Conservation (phyloP, 2,113 vertebrate genomes). For the Campylorhamphus procurvoides region DNA sequence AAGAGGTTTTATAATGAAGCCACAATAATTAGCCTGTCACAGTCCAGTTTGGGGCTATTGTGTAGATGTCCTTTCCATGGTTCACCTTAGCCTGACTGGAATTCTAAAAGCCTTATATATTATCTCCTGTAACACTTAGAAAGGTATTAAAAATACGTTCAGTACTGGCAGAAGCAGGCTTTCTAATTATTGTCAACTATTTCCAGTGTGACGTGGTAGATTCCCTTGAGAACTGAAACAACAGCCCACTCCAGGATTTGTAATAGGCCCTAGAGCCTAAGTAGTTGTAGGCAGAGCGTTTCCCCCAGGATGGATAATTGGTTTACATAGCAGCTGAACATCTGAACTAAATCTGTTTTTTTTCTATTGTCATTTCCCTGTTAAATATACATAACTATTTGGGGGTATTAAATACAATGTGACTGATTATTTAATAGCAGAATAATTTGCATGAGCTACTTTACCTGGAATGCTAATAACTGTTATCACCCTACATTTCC, state of each 20-base stretch:
- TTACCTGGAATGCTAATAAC: constrained; percentile 76
- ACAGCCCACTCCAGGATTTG: constrained; percentile 82
- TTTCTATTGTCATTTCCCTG: constrained; percentile 74
- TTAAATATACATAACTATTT: constrained; percentile 80
- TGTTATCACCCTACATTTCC: constrained; percentile 63
- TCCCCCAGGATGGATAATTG: constrained; percentile 85
- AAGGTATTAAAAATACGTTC: constrained; percentile 85
- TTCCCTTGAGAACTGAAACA: constrained; percentile 83
- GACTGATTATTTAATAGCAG: constrained; percentile 71
- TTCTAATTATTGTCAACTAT: constrained; percentile 87
- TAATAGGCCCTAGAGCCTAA: constrained; percentile 86
- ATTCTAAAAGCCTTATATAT: constrained; percentile 87
- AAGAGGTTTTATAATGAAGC: constrained; percentile 95
- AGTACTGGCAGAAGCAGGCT: constrained; percentile 81
- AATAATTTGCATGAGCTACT: constrained; percentile 72
- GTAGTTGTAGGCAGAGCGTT: constrained; percentile 82
- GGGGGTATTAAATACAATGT: constrained; percentile 72
- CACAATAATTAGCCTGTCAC: constrained; percentile 97
- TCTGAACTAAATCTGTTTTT: constrained; percentile 79
- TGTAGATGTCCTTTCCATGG: constrained; percentile 88
- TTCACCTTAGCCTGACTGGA: constrained; percentile 88
- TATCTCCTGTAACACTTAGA: constrained; percentile 85
- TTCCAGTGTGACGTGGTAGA: constrained; percentile 83
- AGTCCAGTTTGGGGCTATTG: constrained; percentile 95
- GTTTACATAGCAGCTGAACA: constrained; percentile 84